Percentiles rank a stretch among this genome's conserved stretches.
phyloP scores from a whole-genome alignment of 2,888 invertebrate genomes.

The Drosophila mimetica region DNA sequence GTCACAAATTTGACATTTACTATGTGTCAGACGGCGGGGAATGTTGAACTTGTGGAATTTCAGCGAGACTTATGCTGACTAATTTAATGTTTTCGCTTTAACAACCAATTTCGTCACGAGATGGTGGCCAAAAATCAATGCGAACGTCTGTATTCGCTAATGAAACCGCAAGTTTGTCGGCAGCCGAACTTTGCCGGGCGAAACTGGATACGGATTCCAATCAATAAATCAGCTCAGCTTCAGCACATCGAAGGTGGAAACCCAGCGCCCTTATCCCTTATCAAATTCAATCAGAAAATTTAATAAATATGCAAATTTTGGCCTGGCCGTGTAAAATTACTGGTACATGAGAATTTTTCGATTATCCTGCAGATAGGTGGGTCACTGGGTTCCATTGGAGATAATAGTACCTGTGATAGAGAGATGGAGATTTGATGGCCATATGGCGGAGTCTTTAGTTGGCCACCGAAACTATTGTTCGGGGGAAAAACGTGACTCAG shows the following conservation, averaged over 20 bases:
- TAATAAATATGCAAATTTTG: constrained; percentile 75
- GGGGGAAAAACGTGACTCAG: constrained; percentile 42
- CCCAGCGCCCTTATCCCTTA: constrained; percentile 27
- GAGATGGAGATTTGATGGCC: constrained; percentile 58
- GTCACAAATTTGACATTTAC: constrained; percentile 32
- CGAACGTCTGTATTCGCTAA: constrained; percentile 31
- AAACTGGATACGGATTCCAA: constrained; percentile 21
- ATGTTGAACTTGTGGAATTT: constrained; percentile 39
- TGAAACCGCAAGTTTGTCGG: constrained; percentile 38
- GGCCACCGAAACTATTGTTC: not conserved
- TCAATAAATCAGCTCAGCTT: constrained; percentile 36
- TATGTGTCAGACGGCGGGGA: constrained; percentile 16
- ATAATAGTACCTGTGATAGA: constrained; percentile 46
- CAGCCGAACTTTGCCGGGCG: constrained; percentile 23
- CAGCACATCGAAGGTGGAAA: constrained; percentile 10
- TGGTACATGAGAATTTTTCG: constrained; percentile 59
- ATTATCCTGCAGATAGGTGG: constrained; percentile 38
- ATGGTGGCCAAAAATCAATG: constrained; percentile 18
- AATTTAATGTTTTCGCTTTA: constrained; percentile 38
- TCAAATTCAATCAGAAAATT: constrained; percentile 71
- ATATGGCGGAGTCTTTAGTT: constrained; percentile 27
- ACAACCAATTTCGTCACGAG: constrained; percentile 47
- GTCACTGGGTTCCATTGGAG: constrained; percentile 28
- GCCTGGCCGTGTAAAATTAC: constrained; percentile 52
- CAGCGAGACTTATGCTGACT: constrained; percentile 26